Conservation (phyloP, 2,113 vertebrate species). For the Tetrax tetrax region DNA sequence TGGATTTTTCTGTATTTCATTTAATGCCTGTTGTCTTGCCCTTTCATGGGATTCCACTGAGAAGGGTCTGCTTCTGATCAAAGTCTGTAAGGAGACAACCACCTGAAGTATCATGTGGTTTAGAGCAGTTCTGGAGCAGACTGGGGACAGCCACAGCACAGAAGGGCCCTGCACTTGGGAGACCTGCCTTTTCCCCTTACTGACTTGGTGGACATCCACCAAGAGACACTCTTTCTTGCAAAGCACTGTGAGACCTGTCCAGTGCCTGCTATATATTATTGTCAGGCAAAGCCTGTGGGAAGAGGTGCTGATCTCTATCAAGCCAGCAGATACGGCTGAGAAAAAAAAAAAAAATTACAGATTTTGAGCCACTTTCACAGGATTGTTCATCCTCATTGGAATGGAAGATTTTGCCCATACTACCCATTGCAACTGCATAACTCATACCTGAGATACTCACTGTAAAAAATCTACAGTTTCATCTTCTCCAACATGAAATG, state of each 20-base stretch:
- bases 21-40: not conserved
- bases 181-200: not conserved
- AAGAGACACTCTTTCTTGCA: not conserved
- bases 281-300: not conserved
- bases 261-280: not conserved
- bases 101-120: not conserved
- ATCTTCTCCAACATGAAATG: not conserved
- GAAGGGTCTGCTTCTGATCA: not conserved
- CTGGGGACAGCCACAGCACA: not conserved
- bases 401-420: not conserved
- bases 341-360: not conserved
- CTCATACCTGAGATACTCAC: not conserved
- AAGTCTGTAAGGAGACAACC: not conserved
- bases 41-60: not conserved
- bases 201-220: not conserved
- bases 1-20: not conserved
- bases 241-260: not conserved
- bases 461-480: not conserved
- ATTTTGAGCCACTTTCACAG: not conserved
- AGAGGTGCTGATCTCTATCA: not conserved
- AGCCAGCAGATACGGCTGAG: not conserved
- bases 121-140: not conserved
- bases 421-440: not conserved
- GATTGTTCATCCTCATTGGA: not conserved
- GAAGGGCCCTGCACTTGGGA: not conserved